Percentiles rank a stretch among this genome's conserved stretches.
These are phyloP conservation scores for Machaerirhynchus nigripectus DNA, from an alignment of 2,113 vertebrate species.

Conservation along the genomic window DNA sequence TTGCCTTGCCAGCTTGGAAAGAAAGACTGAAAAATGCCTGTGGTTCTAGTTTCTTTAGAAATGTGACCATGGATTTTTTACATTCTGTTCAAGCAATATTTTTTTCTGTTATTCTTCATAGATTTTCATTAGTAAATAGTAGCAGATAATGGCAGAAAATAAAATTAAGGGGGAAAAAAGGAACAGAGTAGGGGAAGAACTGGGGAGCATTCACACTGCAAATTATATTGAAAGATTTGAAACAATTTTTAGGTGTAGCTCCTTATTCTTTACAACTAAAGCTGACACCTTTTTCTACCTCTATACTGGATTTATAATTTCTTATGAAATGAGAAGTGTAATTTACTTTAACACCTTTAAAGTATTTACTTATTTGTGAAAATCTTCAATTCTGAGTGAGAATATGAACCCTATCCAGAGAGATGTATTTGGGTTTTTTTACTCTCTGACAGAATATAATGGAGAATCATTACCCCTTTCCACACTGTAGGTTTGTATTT, in stretches of 20 bases:
- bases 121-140: background rate
- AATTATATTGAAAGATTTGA: background rate
- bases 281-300: background rate
- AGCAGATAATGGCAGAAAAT: background rate
- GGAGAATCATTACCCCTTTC: background rate
- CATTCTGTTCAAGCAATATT: background rate
- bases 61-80: background rate
- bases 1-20: background rate
- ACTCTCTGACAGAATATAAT: background rate
- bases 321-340: background rate
- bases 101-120: background rate
- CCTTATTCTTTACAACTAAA: background rate
- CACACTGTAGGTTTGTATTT: too few relatives aligned
- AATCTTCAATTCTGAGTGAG: background rate
- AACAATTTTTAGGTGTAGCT: background rate
- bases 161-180: background rate
- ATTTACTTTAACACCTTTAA: background rate
- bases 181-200: background rate
- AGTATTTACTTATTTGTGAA: background rate
- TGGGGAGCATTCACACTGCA: background rate
- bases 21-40: background rate
- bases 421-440: background rate
- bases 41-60: background rate
- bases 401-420: background rate
- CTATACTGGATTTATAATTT: background rate